Percentiles rank a stretch among this genome's conserved stretches.
Conservation (phyloP, 2,797 vertebrate genomes). For the Scarus forsteni region DNA sequence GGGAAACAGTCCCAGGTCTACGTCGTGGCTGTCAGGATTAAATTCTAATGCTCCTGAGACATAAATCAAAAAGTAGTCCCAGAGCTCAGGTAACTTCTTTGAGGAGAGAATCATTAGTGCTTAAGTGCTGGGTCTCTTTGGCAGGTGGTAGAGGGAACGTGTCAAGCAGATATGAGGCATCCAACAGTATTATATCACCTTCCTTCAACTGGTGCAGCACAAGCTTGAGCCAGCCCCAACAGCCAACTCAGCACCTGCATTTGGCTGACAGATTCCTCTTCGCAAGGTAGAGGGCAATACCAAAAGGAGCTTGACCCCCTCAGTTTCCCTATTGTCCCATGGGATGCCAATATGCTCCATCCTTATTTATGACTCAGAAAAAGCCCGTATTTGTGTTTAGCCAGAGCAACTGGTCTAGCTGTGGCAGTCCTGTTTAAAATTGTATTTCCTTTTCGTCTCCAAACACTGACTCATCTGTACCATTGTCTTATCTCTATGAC, state of each 20-base stretch:
- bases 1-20: slow-evolving; percentile 78
- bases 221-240: slow-evolving; percentile 40
- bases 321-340: slow-evolving; percentile 6
- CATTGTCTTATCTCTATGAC: no score
- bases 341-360: background rate
- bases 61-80: slow-evolving; percentile 82
- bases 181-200: slow-evolving; percentile 22
- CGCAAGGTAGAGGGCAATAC: slow-evolving; percentile 43
- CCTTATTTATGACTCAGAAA: background rate
- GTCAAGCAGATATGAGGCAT: slow-evolving; percentile 12
- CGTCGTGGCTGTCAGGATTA: slow-evolving; percentile 71
- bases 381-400: background rate
- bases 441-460: background rate
- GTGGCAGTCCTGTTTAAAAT: background rate
- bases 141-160: background rate
- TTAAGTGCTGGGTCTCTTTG: slow-evolving; percentile 1
- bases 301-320: slow-evolving; percentile 35
- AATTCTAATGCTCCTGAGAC: slow-evolving; percentile 78
- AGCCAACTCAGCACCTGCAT: slow-evolving; percentile 73
- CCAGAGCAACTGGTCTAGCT: no score
- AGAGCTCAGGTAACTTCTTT: slow-evolving; percentile 77
- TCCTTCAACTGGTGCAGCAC: slow-evolving; percentile 34
- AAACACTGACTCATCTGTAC: background rate
- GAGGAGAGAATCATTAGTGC: slow-evolving; percentile 74
- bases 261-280: slow-evolving; percentile 69